Base-by-base conservation (phyloP, 2,797 vertebrate species). In the Melanogrammus aeglefinus region DNA sequence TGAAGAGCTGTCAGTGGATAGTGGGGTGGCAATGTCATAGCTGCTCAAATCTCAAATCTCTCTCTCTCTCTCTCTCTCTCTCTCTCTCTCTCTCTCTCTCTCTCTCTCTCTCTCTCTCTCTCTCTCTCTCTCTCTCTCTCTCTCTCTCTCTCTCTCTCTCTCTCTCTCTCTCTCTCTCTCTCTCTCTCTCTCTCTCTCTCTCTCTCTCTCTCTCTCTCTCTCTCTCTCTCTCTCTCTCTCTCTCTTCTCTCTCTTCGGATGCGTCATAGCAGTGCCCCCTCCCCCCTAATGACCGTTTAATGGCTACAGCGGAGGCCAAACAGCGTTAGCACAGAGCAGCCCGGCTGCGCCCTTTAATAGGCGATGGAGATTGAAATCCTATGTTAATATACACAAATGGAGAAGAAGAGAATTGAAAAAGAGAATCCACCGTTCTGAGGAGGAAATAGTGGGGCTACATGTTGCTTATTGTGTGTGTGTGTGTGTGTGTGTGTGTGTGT, bases 231-330 rank as follows among this genome's bases (percentile, higher is more conserved):
- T 41, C 39, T 12, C 39, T 41, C 29, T 31, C 29, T 31, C 2
- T 1, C 29, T 31, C 29, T 31, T 31, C 2, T 31, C 29, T 31
- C 29, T 31, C 29, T 31, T n/a, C n/a, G n/a, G n/a, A n/a, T 44
- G 63, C 74, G 74, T 81, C 84, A 79, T 76, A 41, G 66, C 81
- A 33, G 29, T 51, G 35, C 71, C 29, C 85, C 82, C 31, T 3
- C 31, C 31, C 31, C 31, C 31, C 78, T 85, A 80, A 79, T 89
- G 77, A 85, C 88, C 69, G 76, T 84, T 88, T 87, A 82, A 83
- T 51, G 78, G 77, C 79, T 24, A 71, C 75, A 63, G 77, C 77
- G 73, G 80, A 76, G 80, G 76, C 69, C 47, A 79, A 57, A n/a
- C n/a, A n/a, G 21, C 21, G 51, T 57, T 10, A 57, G 21, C 18